Conservation (phyloP, 2,113 vertebrate species). For the Dasyprocta punctata region DNA sequence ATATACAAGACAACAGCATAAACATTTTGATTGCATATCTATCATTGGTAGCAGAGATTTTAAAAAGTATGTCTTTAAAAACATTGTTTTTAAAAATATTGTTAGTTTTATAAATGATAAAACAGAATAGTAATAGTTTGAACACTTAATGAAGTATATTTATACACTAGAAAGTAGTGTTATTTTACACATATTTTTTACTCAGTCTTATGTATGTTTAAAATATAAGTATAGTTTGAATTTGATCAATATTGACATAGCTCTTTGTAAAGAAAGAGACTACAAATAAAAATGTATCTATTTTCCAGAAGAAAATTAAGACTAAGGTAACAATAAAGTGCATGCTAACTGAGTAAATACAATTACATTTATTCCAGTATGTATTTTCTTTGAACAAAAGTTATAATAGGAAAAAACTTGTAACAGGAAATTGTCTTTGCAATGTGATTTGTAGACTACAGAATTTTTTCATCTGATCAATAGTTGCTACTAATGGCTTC, state of each 20-base stretch:
- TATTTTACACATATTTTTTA: background rate
- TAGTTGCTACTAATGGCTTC: background rate
- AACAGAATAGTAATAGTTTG: background rate
- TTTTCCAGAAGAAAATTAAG: background rate
- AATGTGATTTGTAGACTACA: background rate
- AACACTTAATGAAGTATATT: background rate
- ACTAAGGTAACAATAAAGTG: background rate
- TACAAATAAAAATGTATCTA: background rate
- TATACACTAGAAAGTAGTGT: background rate
- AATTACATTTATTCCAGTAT: background rate
- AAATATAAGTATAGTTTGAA: background rate
- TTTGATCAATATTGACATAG: background rate
- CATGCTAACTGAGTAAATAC: background rate
- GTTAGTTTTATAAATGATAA: background rate
- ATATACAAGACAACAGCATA: background rate
- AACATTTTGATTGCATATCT: background rate
- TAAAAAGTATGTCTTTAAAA: background rate
- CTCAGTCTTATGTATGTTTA: background rate
- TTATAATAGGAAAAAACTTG: background rate
- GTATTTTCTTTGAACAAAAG: background rate
- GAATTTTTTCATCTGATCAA: background rate
- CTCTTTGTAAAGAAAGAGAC: background rate
- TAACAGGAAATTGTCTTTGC: background rate
- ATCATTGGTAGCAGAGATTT: background rate
- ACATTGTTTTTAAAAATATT: background rate